Evolutionary conservation across 1,140 invertebrate species (phyloP), one percentile per base, ranked within the genome.

Genomic region (Zaprionus lachaisei): DNA sequence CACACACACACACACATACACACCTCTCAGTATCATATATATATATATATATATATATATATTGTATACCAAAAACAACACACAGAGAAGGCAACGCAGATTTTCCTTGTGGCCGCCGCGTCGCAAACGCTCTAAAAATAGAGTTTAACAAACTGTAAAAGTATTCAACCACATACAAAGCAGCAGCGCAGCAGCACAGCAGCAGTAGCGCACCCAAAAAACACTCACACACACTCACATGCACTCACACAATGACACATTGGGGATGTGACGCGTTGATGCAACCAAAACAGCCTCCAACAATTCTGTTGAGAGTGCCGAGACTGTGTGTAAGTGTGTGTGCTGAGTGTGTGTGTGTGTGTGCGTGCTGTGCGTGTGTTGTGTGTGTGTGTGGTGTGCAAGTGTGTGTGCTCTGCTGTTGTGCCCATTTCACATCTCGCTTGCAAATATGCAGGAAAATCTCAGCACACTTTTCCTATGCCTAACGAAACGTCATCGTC

Each of bases 101-200:
- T 83, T 81, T 75, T 79, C 61, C 58, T 70, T 75, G 76, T 81
- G 81, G 81, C 79, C 82, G 86, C 68, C 65, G 79, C 72, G 71
- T 74, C 70, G 75, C 58, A 66, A 38, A 69, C 47, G 85, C 85
- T 90, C 85, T 89, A 89, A 82, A 90, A 90, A 89, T 89, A 89
- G 85, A 89, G 85, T 89, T 89, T 89, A 85, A 90, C 81, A 90
- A 89, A 85, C 85, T 89, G 85, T 81, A 90, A 85, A 90, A 85
- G 85, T 90, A 90, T 89, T 89, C 85, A 79, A 81, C 85, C 86
- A 90, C 85, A 89, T 89, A 89, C 84, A 87, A 87, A 72, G 82
- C 31, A 34, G 31, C 31, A 34, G 31, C 31, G 4, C 31, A 44
- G 20, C 55, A 26, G 17, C 65, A 37, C 65, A 37, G 49, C 78